Evolutionary conservation across 2,888 invertebrate species (phyloP).

Genomic region (Lasius fuliginosus): DNA sequence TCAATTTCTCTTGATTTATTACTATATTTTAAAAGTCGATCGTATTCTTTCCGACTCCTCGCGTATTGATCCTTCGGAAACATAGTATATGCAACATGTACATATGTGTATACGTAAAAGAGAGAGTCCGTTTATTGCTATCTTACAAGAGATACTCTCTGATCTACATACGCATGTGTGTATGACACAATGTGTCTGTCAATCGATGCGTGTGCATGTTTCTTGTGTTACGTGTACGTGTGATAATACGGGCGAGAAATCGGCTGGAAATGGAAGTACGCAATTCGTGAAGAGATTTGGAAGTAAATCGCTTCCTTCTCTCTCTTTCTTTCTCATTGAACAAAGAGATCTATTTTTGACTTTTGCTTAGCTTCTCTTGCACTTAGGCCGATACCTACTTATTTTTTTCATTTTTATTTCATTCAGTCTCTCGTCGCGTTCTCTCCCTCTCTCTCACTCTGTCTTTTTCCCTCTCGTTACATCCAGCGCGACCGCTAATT

Average conservation of each 20-base stretch:
- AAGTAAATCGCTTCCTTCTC: slow-evolving; percentile 19
- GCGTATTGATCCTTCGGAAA: slow-evolving; percentile 52
- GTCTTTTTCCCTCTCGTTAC: slow-evolving; percentile 56
- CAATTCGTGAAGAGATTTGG: slow-evolving; percentile 58
- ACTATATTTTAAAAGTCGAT: slow-evolving; percentile 15
- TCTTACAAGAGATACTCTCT: slow-evolving; percentile 78
- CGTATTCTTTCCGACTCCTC: slow-evolving; percentile 43
- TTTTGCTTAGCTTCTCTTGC: slow-evolving; percentile 49
- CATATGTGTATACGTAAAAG: slow-evolving; percentile 78
- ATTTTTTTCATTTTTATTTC: slow-evolving; percentile 5
- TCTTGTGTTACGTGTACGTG: slow-evolving; percentile 13
- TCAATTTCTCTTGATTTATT: slow-evolving; percentile 33
- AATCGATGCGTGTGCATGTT: slow-evolving; percentile 15
- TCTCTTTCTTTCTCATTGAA: slow-evolving; percentile 6
- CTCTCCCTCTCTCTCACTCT: not conserved
- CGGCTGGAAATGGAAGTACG: slow-evolving; percentile 57
- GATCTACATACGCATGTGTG: slow-evolving; percentile 10
- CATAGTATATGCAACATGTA: slow-evolving; percentile 28
- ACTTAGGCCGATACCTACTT: slow-evolving; percentile 77
- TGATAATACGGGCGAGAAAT: slow-evolving; percentile 46
- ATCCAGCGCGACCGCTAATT: slow-evolving; percentile 12
- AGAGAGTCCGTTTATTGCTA: slow-evolving; percentile 81
- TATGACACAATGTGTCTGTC: not conserved
- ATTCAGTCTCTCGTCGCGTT: not conserved
- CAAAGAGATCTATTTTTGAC: slow-evolving; percentile 25